Conservation (phyloP, 2,888 invertebrate genomes). For the Drosophila conformis region DNA sequence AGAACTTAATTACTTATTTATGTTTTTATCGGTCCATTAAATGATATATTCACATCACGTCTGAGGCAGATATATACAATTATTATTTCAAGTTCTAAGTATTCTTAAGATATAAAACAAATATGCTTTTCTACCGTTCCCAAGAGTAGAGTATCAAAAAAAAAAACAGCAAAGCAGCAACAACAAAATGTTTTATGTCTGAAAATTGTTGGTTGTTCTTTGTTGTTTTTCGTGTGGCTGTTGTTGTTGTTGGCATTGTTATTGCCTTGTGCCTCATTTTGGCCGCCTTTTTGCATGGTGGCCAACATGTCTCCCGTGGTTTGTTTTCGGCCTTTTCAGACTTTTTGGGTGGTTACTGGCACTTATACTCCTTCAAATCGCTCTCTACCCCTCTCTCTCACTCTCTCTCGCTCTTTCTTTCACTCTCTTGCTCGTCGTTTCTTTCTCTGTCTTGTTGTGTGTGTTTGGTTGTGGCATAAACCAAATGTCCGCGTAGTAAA, state of each 20-base stretch:
- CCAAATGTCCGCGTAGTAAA: slow-evolving; percentile 69
- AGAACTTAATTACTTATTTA: neutral
- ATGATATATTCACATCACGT: neutral
- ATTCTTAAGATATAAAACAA: neutral
- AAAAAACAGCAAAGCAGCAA: slow-evolving; percentile 34
- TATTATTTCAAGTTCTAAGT: neutral
- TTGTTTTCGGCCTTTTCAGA: slow-evolving; percentile 53
- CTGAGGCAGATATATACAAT: neutral
- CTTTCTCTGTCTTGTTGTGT: neutral
- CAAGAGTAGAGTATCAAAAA: slow-evolving; percentile 1
- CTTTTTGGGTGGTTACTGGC: slow-evolving; percentile 67
- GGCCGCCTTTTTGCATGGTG: slow-evolving; percentile 66
- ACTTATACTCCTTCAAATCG: slow-evolving; percentile 25
- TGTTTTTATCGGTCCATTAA: neutral
- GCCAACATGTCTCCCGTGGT: slow-evolving; percentile 78
- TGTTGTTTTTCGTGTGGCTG: slow-evolving; percentile 1
- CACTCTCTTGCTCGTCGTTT: neutral
- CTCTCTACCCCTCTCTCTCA: neutral
- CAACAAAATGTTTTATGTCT: slow-evolving; percentile 73
- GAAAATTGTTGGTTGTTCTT: slow-evolving; percentile 67
- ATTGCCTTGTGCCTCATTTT: slow-evolving; percentile 40
- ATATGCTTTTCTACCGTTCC: neutral
- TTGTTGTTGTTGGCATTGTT: slow-evolving; percentile 42
- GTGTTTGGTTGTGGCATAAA: slow-evolving; percentile 43
- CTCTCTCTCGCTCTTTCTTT: neutral